A percentile compares a stretch with the other conserved stretches of the same genome.
phyloP scores from a whole-genome alignment of 2,113 vertebrate species.

The Edolisoma coerulescens region DNA sequence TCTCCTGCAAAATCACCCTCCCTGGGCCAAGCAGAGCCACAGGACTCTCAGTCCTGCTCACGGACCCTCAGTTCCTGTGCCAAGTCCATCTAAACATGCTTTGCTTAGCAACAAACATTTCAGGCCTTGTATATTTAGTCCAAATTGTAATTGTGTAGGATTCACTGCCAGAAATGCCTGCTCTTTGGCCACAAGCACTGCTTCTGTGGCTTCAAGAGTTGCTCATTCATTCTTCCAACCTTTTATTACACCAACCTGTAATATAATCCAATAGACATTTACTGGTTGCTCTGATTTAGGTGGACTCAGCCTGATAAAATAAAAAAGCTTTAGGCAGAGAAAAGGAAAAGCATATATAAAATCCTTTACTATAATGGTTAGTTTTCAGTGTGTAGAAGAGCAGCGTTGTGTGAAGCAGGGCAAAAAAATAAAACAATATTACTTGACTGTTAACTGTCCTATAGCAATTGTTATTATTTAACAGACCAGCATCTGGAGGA shows the following conservation, averaged over 20 bases:
- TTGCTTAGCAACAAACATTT: background rate
- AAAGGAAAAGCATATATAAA: background rate
- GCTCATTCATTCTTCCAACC: slow-evolving; percentile 40
- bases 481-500: slow-evolving; percentile 19
- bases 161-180: slow-evolving; percentile 17
- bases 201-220: slow-evolving; percentile 37
- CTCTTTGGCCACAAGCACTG: slow-evolving; percentile 18
- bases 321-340: background rate
- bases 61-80: rapidly evolving
- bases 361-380: background rate
- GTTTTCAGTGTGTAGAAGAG: background rate
- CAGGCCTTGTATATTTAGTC: background rate
- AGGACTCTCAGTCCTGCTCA: background rate
- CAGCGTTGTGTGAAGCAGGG: background rate
- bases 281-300: slow-evolving; percentile 4
- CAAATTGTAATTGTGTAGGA: background rate
- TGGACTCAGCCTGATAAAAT: background rate
- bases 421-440: background rate
- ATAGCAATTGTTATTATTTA: slow-evolving; percentile 44
- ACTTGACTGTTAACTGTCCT: background rate
- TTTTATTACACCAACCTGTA: slow-evolving; percentile 58
- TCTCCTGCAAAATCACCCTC: background rate
- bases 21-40: rapidly evolving
- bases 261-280: slow-evolving; percentile 34
- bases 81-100: background rate